Evolutionary conservation across 1,140 invertebrate genomes (phyloP).

Genomic region (Sitodiplosis mosellana): DNA sequence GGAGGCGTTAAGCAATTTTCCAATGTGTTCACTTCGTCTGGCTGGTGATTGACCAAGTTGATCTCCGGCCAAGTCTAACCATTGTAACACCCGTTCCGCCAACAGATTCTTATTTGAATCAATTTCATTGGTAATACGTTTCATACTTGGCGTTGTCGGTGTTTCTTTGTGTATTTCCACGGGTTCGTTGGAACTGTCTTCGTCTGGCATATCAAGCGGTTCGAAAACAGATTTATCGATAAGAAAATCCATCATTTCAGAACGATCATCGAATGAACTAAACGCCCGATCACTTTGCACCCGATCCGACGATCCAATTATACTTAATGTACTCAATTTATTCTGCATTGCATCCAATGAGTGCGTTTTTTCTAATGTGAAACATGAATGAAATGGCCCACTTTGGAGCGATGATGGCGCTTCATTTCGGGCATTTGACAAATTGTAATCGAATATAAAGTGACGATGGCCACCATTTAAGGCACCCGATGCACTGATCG

Average conservation of each 20-base stretch:
- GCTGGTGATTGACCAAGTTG: constrained; percentile 9
- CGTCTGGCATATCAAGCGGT: not conserved
- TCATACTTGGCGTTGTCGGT: not conserved
- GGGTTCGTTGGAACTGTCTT: not conserved
- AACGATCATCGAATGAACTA: no score
- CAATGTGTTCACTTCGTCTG: not conserved
- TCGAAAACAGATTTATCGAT: no score
- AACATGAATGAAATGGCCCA: no score
- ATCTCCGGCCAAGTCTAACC: constrained; percentile 36
- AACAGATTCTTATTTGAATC: constrained; percentile 20
- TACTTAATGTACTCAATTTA: not conserved
- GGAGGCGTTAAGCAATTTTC: no score
- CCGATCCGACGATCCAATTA: not conserved
- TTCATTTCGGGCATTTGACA: not conserved
- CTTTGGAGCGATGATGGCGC: no score
- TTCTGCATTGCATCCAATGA: not conserved
- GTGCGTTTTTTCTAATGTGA: not conserved
- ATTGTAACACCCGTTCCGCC: constrained; percentile 36
- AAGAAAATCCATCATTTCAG: no score
- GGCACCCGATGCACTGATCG: no score
- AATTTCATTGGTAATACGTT: not conserved
- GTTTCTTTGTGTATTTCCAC: not conserved
- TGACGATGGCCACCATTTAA: constrained; percentile 36
- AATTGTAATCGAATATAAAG: constrained; percentile 40
- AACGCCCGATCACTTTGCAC: no score